phyloP scores from a whole-genome alignment of 2,113 vertebrate species.

The Corythornis madagascariensis region DNA sequence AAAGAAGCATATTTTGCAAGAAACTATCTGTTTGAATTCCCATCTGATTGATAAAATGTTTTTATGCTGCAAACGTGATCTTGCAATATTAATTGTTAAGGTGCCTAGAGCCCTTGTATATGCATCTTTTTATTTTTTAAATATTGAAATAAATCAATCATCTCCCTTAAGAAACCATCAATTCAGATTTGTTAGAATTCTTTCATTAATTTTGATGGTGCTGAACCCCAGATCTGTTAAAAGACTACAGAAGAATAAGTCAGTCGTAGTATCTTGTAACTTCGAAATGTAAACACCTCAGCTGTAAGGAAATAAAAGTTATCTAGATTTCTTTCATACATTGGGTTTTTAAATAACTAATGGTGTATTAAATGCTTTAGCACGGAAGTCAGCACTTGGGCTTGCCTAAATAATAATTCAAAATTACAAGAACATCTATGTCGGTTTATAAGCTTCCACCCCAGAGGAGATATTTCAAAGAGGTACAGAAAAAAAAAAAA shows the following conservation, averaged over 20 bases:
- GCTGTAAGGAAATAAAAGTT: conserved; percentile 35
- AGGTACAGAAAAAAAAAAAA: neutral
- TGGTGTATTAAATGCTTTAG: conserved; percentile 34
- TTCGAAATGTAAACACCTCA: conserved; percentile 48
- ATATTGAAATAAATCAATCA: conserved; percentile 71
- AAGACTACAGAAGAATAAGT: conserved; percentile 27
- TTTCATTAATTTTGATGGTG: conserved; percentile 49
- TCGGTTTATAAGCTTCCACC: neutral
- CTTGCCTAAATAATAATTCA: conserved; percentile 43
- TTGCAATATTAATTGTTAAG: conserved; percentile 56
- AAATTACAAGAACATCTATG: neutral
- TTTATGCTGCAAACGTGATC: neutral
- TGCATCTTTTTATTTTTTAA: conserved; percentile 61
- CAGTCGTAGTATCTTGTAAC: neutral
- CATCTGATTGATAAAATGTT: neutral
- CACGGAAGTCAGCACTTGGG: neutral
- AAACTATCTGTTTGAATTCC: neutral
- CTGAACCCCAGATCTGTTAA: conserved; percentile 35
- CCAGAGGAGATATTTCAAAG: conserved; percentile 27
- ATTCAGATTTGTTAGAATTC: conserved; percentile 34
- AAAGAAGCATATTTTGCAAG: neutral
- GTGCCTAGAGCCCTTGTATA: conserved; percentile 52
- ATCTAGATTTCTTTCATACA: conserved; percentile 41
- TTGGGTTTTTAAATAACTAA: conserved; percentile 57
- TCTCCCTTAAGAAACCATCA: conserved; percentile 44